These are phyloP conservation scores for Sebastes jordani DNA, from an alignment of 2,797 vertebrate species.

Conservation along the genomic window DNA sequence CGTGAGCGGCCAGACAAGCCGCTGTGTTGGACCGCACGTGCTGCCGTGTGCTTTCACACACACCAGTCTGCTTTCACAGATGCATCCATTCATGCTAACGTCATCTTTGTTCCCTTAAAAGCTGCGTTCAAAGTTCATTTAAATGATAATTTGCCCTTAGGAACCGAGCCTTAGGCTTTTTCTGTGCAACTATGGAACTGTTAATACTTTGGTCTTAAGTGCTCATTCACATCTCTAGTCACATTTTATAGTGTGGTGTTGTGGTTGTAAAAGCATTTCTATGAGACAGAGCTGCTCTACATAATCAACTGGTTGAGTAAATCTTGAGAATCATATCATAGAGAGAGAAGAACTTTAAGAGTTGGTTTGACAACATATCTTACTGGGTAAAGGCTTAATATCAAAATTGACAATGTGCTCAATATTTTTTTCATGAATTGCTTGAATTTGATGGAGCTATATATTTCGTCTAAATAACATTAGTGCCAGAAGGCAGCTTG, in stretches of 20 bases:
- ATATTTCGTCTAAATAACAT: neutral
- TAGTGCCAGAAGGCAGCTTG: neutral
- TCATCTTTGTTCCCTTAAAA: conserved; percentile 11
- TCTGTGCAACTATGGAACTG: neutral
- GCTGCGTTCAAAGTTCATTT: conserved; percentile 26
- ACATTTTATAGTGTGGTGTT: neutral
- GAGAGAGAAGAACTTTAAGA: neutral
- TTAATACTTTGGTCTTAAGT: neutral
- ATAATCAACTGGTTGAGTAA: neutral
- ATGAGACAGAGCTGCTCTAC: neutral
- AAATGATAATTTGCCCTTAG: conserved; percentile 34
- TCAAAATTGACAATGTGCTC: neutral
- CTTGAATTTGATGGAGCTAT: neutral
- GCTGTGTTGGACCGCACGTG: no score
- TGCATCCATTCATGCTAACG: neutral
- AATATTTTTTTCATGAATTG: neutral
- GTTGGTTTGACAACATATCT: neutral
- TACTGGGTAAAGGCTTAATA: neutral
- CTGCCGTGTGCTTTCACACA: neutral
- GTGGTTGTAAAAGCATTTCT: neutral
- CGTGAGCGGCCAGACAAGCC: neutral
- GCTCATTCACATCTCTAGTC: neutral
- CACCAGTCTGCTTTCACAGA: neutral
- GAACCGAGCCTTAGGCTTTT: neutral
- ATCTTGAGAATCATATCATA: neutral